Percentiles rank a stretch among this genome's conserved stretches.
Evolutionary conservation across 2,113 vertebrate species (phyloP).

Genomic region (Amazona vittata): DNA sequence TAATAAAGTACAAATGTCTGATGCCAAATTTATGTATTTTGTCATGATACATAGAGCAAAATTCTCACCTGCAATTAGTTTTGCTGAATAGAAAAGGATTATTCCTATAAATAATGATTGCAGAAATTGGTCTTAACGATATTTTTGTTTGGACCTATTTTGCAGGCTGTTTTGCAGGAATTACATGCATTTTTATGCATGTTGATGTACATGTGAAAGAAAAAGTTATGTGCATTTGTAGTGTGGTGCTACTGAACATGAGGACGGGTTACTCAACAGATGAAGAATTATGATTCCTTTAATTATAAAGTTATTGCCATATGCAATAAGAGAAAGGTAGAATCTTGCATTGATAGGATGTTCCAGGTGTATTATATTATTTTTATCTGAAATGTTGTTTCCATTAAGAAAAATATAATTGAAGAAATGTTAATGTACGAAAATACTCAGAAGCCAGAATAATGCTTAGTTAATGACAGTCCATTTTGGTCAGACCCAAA

Average conservation of each 20-base stretch:
- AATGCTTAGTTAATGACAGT: neutral
- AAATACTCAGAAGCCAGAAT: neutral
- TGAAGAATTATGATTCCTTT: neutral
- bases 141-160: neutral
- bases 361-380: neutral
- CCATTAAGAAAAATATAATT: neutral
- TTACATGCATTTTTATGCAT: neutral
- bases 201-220: neutral
- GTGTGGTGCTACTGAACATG: neutral
- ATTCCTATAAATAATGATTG: neutral
- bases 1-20: neutral
- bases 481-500: neutral
- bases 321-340: neutral
- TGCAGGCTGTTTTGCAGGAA: neutral
- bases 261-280: neutral
- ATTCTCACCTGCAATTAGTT: neutral
- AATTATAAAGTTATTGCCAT: neutral
- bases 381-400: neutral
- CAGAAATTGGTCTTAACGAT: neutral
- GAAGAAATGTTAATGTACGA: neutral
- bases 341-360: neutral
- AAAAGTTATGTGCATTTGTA: neutral
- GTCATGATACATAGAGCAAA: neutral
- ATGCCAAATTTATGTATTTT: neutral
- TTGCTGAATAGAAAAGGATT: neutral